Evolutionary conservation across 2,797 vertebrate species (phyloP).

Genomic region (Rhabdophis nuchalis): DNA sequence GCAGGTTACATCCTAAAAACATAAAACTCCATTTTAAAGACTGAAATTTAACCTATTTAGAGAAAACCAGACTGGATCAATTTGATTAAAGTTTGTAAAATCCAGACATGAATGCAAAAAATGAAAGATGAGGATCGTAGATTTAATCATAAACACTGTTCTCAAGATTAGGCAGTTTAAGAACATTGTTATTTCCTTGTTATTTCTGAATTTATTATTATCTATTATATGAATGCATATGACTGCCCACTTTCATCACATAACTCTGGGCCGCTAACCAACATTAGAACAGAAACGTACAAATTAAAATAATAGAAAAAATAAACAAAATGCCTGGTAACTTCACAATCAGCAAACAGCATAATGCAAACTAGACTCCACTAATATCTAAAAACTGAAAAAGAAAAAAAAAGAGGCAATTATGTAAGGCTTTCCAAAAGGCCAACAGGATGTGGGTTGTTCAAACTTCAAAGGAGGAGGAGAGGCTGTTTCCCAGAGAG

Average conservation of each 20-base stretch:
- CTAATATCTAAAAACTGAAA: neutral
- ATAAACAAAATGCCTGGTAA: neutral
- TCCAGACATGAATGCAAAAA: neutral
- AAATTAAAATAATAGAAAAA: neutral
- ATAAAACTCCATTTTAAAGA: neutral
- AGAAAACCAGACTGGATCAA: neutral
- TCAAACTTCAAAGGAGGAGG: neutral
- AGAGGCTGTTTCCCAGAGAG: neutral
- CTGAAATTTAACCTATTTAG: neutral
- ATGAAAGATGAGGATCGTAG: neutral
- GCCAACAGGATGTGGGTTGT: neutral
- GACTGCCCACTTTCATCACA: neutral
- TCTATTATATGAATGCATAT: neutral
- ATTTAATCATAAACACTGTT: neutral
- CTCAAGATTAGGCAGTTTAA: neutral
- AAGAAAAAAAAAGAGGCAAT: neutral
- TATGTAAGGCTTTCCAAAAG: neutral
- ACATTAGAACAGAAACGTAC: neutral
- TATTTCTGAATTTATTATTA: neutral
- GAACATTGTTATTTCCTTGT: neutral
- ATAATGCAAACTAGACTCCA: neutral
- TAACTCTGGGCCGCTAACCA: neutral
- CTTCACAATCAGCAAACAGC: neutral
- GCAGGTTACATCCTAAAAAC: neutral
- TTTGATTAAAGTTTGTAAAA: neutral